Conservation (phyloP, 2,113 vertebrate species). For the Zosterops hypoxanthus region DNA sequence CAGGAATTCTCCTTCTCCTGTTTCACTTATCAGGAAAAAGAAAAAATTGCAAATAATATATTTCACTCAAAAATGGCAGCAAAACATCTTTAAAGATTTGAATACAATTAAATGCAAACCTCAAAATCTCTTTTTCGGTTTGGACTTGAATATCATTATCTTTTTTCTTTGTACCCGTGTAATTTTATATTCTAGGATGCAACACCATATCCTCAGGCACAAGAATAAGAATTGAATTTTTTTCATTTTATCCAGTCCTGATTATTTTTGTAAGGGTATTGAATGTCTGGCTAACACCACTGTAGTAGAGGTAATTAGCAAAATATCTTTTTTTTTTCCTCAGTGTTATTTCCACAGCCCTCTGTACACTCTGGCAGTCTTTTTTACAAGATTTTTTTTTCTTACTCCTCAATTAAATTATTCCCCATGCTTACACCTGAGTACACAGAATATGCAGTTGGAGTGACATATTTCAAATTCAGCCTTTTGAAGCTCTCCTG, state of each 20-base stretch:
- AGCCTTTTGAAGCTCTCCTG: background rate
- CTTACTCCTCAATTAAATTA: background rate
- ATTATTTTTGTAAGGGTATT: background rate
- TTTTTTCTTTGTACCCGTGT: background rate
- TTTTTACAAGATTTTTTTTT: background rate
- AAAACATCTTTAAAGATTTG: background rate
- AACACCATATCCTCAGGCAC: background rate
- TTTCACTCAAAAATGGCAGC: background rate
- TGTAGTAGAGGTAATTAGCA: background rate
- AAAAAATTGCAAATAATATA: background rate
- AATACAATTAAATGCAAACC: background rate
- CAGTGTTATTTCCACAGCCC: background rate
- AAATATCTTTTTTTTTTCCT: background rate
- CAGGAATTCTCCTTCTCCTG: background rate
- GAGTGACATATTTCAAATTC: conserved; percentile 19
- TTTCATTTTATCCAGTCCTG: background rate
- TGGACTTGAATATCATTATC: background rate
- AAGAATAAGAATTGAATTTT: background rate
- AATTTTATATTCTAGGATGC: background rate
- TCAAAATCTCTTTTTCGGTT: background rate
- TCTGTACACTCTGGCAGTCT: background rate
- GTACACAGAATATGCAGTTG: background rate
- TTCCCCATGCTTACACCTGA: background rate
- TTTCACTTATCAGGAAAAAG: background rate
- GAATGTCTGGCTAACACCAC: background rate